These are phyloP conservation scores for Crematogaster levior DNA, from an alignment of 2,888 invertebrate genomes.

Conservation along the genomic window DNA sequence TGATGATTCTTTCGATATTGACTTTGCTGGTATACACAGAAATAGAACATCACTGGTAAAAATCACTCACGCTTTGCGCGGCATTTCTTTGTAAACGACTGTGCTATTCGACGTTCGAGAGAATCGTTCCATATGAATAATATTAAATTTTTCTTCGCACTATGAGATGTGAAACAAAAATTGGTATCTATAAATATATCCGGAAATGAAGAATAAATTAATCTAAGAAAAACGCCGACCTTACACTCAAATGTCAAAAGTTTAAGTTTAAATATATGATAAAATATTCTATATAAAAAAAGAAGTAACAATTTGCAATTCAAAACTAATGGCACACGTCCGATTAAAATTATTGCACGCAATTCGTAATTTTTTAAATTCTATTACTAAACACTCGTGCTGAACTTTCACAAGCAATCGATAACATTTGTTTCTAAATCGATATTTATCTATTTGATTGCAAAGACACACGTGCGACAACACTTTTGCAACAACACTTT, in stretches of 20 bases:
- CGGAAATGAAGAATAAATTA: background rate
- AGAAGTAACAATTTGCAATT: too few relatives aligned
- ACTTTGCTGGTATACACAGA: conserved; percentile 39
- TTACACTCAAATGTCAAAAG: background rate
- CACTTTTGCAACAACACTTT: background rate
- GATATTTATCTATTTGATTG: conserved; percentile 27
- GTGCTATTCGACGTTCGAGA: background rate
- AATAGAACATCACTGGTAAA: conserved; percentile 3
- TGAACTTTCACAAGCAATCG: background rate
- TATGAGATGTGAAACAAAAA: background rate
- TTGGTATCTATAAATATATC: background rate
- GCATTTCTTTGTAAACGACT: background rate
- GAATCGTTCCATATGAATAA: background rate
- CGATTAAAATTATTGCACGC: background rate
- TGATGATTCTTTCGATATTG: conserved; percentile 65
- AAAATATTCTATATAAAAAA: background rate
- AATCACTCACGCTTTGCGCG: conserved; percentile 4
- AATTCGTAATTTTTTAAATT: background rate
- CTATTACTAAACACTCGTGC: background rate
- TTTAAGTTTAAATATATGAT: background rate
- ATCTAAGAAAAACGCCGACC: background rate
- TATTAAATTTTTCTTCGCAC: background rate
- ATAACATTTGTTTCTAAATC: background rate
- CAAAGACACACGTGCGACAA: conserved; percentile 16
- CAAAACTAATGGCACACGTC: background rate